Evolutionary conservation across 2,797 vertebrate species (phyloP), one percentile per base, ranked within the genome.

Genomic region (Molothrus ater): DNA sequence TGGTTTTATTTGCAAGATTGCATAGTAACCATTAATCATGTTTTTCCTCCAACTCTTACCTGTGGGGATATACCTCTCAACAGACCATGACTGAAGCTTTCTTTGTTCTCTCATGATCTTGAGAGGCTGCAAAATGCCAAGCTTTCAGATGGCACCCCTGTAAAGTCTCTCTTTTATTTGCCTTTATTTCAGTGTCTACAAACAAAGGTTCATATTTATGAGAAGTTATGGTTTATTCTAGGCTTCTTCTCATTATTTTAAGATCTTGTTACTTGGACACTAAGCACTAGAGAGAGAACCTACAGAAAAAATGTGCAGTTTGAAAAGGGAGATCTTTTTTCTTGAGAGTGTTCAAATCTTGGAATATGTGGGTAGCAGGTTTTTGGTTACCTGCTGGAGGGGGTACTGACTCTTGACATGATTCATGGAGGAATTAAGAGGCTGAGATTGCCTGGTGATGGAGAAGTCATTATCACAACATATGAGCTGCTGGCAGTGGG

Each of bases 311-410:
- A 61, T 32, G 20, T 29, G 4, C 42, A 34, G 10, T n/a, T n/a
- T 83, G 45, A 65, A 85, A 82, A 72, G 8, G 6, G 34, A 25
- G 21, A 53, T 36, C 2, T 80, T 83, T 80, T 80, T 43, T 38
- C 57, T 87, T 79, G 29, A 1, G 16, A 80, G 15, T 11, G 22
- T 91, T 86, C 32, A 22, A 10, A 17, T 84, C 26, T 45, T 81
- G 32, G 34, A 86, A 75, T 80, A 84, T 38, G n/a, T 26, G 42
- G 24, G 22, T 36, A 31, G 38, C 0, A 8, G 28, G 36, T 14
- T 91, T 92, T 94, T 80, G n/a, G n/a, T 90, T 93, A 51, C 40
- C 38, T 92, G 60, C 40, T 13, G 8, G 73, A 72, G 40, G 22
- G 40, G 38, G 9, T 82, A 51, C 6, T 42, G 79, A 71, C 57